phyloP scores from a whole-genome alignment of 2,113 vertebrate species.

The Origma solitaria region DNA sequence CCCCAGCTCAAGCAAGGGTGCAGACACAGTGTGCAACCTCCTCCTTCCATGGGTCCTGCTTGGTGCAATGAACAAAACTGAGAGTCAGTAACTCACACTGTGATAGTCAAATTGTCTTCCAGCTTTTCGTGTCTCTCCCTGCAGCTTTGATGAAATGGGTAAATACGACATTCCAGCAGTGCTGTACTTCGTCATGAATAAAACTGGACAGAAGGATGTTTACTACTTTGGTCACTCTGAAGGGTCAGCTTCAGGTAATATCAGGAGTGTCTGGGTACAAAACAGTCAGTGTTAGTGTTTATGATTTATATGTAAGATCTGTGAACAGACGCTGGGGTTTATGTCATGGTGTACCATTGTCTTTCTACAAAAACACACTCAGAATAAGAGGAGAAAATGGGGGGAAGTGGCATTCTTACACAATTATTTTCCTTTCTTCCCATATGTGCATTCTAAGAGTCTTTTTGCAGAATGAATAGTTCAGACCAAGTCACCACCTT shows the following conservation, averaged over 20 bases:
- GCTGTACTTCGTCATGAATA: slow-evolving; percentile 82
- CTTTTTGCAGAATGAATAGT: neutral
- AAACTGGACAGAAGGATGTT: slow-evolving; percentile 78
- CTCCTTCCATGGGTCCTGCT: neutral
- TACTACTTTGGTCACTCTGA: slow-evolving; percentile 89
- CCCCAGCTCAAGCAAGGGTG: neutral
- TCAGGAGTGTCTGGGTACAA: neutral
- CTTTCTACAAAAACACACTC: neutral
- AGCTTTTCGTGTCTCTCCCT: slow-evolving; percentile 40
- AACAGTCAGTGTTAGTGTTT: neutral
- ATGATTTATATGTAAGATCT: neutral
- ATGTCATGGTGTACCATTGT: neutral
- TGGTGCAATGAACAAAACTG: neutral
- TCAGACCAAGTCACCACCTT: neutral
- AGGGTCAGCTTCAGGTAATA: slow-evolving; percentile 82
- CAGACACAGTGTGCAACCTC: neutral
- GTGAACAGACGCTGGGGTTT: neutral
- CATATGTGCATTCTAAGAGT: neutral
- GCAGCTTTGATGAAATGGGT: slow-evolving; percentile 88
- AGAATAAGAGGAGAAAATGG: neutral
- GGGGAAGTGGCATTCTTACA: neutral
- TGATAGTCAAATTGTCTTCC: neutral
- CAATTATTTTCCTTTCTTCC: neutral
- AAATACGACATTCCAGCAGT: slow-evolving; percentile 88
- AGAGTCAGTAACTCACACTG: neutral